Conservation (phyloP, 2,113 vertebrate genomes). For the Spea bombifrons region DNA sequence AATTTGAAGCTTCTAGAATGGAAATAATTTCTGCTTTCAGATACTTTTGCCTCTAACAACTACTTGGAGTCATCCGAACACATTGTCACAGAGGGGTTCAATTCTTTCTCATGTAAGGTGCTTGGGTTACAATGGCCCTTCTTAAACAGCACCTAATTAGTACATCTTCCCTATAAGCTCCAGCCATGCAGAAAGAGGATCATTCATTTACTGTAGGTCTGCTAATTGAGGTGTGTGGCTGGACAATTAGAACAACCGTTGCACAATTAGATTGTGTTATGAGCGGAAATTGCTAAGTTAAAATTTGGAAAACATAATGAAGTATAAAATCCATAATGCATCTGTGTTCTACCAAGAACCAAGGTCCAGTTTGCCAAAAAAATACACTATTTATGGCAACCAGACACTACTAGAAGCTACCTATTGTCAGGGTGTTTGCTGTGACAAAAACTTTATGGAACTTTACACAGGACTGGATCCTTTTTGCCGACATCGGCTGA, state of each 20-base stretch:
- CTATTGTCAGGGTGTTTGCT: too few relatives aligned
- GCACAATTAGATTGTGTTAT: neutral
- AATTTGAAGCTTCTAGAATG: too few relatives aligned
- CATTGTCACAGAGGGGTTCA: neutral
- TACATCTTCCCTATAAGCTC: constrained; percentile 1
- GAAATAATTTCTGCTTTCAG: too few relatives aligned
- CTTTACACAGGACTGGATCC: too few relatives aligned
- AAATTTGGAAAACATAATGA: neutral
- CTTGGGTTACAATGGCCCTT: neutral
- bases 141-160: neutral
- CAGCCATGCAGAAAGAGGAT: neutral
- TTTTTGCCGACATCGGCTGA: too few relatives aligned
- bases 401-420: too few relatives aligned
- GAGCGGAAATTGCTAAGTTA: neutral
- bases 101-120: neutral
- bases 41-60: too few relatives aligned
- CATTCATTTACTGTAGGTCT: neutral
- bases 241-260: neutral
- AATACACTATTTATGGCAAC: too few relatives aligned
- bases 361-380: too few relatives aligned
- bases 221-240: constrained; percentile 3
- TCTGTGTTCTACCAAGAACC: too few relatives aligned
- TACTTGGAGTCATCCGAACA: neutral
- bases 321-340: too few relatives aligned
- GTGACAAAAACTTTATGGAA: too few relatives aligned